Base-by-base conservation (phyloP, 1,140 invertebrate genomes). In the Zaprionus africanus region DNA sequence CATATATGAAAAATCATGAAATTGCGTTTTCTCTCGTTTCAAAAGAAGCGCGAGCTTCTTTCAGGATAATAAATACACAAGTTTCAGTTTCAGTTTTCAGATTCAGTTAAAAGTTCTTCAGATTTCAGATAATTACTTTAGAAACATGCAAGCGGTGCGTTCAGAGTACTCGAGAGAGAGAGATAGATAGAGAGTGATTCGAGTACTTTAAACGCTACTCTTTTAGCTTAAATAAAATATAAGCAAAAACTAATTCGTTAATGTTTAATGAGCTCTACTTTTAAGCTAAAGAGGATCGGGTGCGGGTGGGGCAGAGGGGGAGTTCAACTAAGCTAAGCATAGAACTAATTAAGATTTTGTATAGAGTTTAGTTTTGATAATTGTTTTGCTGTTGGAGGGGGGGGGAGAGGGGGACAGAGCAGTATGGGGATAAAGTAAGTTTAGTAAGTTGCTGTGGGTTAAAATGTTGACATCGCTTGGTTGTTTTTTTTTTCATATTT, bases 401-500 rank as follows among this genome's bases (percentile, higher is more conserved):
- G 9, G 26, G 31, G 12, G 46, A 19, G 53, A 4, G 46, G 53
- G 7, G 46, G 13, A 28, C 36, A 4, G 53, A 24, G 31, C 24
- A 66, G 62, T 41, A 19, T 65, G 68, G 75, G 62, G 38, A 61
- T 43, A 59, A 60, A 63, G 58, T 72, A 60, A 63, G 58, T 72
- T 77, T 24, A 60, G 79, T 77, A 38, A 60, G 79, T 82, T 63
- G 9, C 68, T 83, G 81, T 88, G 82, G 84, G 76, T 69, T 86
- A 92, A 92, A 92, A 92, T 92, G 91, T 92, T 92, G 91, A 92
- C 91, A 92, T 92, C 91, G 91, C 91, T 92, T 92, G 87, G 65
- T 79, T 31, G 28, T 31, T 31, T 31, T 31, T 28, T 71, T 81
- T 73, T 67, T 54, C 62, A 59, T 68, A 58, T 34, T 78, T 60